Evolutionary conservation across 2,113 vertebrate species (phyloP).

Genomic region (Mesocricetus auratus): DNA sequence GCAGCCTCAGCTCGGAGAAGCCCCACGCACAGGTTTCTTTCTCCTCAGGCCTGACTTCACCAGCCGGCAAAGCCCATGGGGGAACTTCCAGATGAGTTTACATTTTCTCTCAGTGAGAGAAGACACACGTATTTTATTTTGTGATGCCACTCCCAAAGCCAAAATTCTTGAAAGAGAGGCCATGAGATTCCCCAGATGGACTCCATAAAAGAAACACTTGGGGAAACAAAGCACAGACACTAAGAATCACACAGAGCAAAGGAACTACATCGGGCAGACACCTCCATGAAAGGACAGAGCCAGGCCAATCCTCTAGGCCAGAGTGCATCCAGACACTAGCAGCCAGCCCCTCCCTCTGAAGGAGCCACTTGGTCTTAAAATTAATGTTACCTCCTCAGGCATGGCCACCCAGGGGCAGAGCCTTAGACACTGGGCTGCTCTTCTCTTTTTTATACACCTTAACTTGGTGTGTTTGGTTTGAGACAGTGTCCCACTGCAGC

Average conservation of each 20-base stretch:
- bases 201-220: background rate
- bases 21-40: background rate
- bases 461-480: background rate
- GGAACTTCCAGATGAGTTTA: background rate
- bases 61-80: background rate
- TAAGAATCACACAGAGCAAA: background rate
- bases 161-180: conserved; percentile 37
- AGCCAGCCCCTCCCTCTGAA: background rate
- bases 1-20: background rate
- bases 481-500: background rate
- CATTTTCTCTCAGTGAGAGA: conserved; percentile 9
- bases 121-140: background rate
- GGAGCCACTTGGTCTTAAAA: background rate
- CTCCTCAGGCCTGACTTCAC: background rate
- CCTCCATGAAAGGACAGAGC: background rate
- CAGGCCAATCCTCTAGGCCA: accelerated
- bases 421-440: background rate
- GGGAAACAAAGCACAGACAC: background rate
- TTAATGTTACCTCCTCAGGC: background rate
- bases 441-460: background rate
- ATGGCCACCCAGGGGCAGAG: background rate
- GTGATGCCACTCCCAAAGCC: background rate
- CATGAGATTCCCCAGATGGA: conserved; percentile 3
- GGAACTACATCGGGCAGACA: accelerated
- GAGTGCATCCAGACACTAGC: accelerated